Evolutionary conservation across 2,797 vertebrate genomes (phyloP).

Genomic region (Distichodus sexfasciatus): DNA sequence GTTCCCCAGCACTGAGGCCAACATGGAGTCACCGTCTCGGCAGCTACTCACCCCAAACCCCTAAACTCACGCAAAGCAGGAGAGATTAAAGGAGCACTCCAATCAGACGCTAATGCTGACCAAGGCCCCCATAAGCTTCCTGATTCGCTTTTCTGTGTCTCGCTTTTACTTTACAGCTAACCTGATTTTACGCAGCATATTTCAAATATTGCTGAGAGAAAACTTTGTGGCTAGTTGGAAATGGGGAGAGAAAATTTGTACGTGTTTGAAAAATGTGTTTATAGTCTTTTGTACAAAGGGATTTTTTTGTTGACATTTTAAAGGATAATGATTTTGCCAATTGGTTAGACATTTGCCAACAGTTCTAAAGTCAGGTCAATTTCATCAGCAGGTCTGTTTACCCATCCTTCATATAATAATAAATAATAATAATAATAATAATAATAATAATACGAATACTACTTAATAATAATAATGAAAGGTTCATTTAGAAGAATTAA

Average conservation of each 20-base stretch:
- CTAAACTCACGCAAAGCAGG: slow-evolving; percentile 35
- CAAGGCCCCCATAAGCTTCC: slow-evolving; percentile 27
- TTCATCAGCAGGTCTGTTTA: neutral
- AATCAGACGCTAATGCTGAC: no score
- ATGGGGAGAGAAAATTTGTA: slow-evolving; percentile 60
- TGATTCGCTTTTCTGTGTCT: slow-evolving; percentile 54
- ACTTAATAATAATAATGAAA: no score
- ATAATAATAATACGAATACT: no score
- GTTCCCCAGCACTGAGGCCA: slow-evolving; percentile 72
- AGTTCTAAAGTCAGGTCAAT: neutral
- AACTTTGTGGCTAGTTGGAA: slow-evolving; percentile 66
- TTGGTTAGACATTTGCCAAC: neutral
- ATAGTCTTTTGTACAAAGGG: slow-evolving; percentile 86
- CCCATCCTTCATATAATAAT: no score
- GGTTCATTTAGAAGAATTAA: neutral
- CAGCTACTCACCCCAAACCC: slow-evolving; percentile 69
- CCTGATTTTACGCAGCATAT: no score
- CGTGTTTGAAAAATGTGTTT: slow-evolving; percentile 69
- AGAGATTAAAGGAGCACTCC: no score
- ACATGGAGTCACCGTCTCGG: slow-evolving; percentile 67
- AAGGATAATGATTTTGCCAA: slow-evolving; percentile 14
- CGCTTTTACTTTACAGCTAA: slow-evolving; percentile 15
- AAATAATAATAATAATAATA: no score
- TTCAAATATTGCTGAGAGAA: slow-evolving; percentile 48
- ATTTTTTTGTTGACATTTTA: slow-evolving; percentile 66